These are phyloP conservation scores for Gallinago solitaria DNA, from an alignment of 2,797 vertebrate species.

Conservation along the genomic window DNA sequence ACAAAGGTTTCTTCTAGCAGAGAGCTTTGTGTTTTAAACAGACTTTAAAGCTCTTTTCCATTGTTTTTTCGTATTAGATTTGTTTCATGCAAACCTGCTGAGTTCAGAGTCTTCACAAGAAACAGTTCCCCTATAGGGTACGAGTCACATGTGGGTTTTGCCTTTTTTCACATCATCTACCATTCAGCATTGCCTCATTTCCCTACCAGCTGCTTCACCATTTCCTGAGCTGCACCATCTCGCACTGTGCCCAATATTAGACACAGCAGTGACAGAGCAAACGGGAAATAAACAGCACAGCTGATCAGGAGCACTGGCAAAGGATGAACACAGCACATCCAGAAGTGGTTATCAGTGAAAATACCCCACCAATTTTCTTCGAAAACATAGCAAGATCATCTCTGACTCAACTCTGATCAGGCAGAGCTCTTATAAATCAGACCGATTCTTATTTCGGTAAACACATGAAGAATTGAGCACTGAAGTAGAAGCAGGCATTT, in stretches of 20 bases:
- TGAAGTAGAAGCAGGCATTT: background rate
- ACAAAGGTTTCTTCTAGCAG: background rate
- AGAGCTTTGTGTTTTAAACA: background rate
- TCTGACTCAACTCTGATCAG: background rate
- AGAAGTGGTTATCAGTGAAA: background rate
- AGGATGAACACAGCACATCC: background rate
- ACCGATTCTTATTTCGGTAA: background rate
- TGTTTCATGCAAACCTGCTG: background rate
- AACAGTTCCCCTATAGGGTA: background rate
- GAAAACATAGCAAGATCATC: background rate
- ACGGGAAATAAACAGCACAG: conserved; percentile 27
- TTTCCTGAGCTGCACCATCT: conserved; percentile 34
- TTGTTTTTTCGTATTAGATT: background rate
- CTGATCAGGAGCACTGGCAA: background rate
- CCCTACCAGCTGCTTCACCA: conserved; percentile 38
- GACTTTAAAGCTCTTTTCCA: background rate
- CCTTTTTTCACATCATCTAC: background rate
- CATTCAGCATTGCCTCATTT: conserved; percentile 19
- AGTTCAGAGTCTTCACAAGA: background rate
- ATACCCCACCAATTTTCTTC: background rate
- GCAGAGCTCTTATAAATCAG: background rate
- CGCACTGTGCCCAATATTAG: background rate
- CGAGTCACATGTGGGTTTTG: background rate
- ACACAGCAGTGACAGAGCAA: conserved; percentile 9
- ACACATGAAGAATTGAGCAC: background rate